Percentiles rank a stretch among this genome's conserved stretches.
These are phyloP conservation scores for Hanleya hanleyi DNA, from an alignment of 2,888 invertebrate species.

Conservation along the genomic window DNA sequence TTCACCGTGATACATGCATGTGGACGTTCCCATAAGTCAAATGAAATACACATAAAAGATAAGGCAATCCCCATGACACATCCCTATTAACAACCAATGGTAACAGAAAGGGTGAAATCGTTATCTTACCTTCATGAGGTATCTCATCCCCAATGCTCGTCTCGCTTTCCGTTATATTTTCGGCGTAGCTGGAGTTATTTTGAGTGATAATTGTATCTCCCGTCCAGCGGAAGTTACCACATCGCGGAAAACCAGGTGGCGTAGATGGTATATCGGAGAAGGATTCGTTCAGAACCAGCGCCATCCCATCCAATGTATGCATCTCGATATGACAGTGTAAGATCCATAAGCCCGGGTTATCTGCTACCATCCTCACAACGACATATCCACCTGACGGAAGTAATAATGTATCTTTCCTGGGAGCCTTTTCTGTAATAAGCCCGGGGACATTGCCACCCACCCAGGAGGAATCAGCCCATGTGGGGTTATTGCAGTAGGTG, in stretches of 20 bases:
- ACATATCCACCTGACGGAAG: constrained; percentile 69
- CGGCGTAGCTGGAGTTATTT: not conserved
- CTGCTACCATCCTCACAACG: constrained; percentile 60
- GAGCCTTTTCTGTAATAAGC: constrained; percentile 49
- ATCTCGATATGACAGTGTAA: constrained; percentile 67
- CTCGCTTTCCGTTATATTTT: too few species aligned
- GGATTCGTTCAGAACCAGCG: constrained; percentile 60
- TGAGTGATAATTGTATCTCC: not conserved
- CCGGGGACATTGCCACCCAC: constrained; percentile 50
- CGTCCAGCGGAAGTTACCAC: constrained; percentile 42
- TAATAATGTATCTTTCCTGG: constrained; percentile 65
- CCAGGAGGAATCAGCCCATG: constrained; percentile 59
- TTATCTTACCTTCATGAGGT: too few species aligned
- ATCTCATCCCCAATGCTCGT: too few species aligned
- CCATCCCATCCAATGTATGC: constrained; percentile 65
- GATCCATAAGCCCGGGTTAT: constrained; percentile 69
- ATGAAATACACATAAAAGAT: too few species aligned
- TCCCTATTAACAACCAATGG: too few species aligned
- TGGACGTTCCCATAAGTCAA: too few species aligned
- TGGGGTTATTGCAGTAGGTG: constrained; percentile 56
- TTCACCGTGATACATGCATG: too few species aligned
- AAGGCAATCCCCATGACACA: too few species aligned
- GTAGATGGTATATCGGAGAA: constrained; percentile 39
- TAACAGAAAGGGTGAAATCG: too few species aligned
- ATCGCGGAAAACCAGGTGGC: constrained; percentile 55